A percentile compares a stretch with the other conserved stretches of the same genome.
Evolutionary conservation across 1,140 invertebrate genomes (phyloP).

Genomic region (Ostrea edulis): DNA sequence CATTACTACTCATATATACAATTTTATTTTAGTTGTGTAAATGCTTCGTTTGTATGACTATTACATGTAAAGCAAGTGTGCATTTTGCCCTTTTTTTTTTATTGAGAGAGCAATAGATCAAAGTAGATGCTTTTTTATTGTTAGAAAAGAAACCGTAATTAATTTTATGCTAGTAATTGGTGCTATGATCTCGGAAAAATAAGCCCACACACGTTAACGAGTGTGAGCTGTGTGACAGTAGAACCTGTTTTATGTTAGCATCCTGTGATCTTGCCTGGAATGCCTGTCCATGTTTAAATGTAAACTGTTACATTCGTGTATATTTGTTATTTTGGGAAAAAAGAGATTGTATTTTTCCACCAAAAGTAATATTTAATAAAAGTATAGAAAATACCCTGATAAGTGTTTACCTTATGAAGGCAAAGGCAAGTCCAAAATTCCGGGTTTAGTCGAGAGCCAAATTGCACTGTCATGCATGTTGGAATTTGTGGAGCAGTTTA

Average conservation of each 20-base stretch:
- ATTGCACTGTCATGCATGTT: not conserved
- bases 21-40: not conserved
- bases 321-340: constrained; percentile 5
- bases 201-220: too few relatives aligned
- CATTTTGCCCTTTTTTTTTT: not conserved
- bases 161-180: not conserved
- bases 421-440: too few relatives aligned
- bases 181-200: constrained; percentile 16
- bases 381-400: not conserved
- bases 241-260: not conserved
- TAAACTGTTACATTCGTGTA: not conserved
- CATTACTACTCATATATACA: too few relatives aligned
- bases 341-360: constrained; percentile 35
- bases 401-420: too few relatives aligned
- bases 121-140: not conserved
- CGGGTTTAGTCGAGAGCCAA: too few relatives aligned
- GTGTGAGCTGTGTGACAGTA: not conserved
- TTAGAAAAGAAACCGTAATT: not conserved
- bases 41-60: not conserved
- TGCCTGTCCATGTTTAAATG: not conserved
- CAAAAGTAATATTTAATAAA: constrained; percentile 11
- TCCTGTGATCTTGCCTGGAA: not conserved
- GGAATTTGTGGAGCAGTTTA: not conserved
- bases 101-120: constrained; percentile 10
- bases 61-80: not conserved